Percentiles rank a stretch among this genome's conserved stretches.
These are phyloP conservation scores for Bombus waltoni DNA, from an alignment of 1,140 invertebrate genomes.

Conservation along the genomic window DNA sequence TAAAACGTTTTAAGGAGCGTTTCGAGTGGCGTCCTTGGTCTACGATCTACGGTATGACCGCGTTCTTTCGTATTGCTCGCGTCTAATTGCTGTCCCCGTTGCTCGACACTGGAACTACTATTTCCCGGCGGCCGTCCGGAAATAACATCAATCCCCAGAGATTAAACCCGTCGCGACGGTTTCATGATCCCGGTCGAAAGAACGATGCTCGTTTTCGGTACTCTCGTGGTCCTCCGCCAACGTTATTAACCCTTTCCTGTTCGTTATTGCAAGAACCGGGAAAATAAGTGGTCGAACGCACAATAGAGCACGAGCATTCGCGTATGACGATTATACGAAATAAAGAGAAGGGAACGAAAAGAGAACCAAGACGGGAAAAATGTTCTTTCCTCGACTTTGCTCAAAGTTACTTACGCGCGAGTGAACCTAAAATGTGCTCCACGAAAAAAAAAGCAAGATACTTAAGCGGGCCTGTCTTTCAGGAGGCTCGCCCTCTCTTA, in stretches of 20 bases:
- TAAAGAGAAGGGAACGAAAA: neutral
- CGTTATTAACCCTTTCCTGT: neutral
- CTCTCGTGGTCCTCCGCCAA: neutral
- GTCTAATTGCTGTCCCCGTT: neutral
- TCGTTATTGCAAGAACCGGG: neutral
- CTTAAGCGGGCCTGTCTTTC: neutral
- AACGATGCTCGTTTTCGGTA: neutral
- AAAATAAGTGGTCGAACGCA: neutral
- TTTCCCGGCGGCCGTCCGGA: neutral
- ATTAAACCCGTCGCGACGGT: neutral
- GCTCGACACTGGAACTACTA: neutral
- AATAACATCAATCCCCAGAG: neutral
- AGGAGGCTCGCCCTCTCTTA: neutral
- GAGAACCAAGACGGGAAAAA: neutral
- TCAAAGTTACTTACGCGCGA: conserved; percentile 21
- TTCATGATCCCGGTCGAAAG: neutral
- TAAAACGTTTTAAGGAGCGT: neutral
- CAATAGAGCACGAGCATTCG: neutral
- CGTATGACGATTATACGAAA: neutral
- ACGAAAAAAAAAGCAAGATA: neutral
- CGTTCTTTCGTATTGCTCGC: neutral
- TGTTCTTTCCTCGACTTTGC: neutral
- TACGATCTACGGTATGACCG: neutral
- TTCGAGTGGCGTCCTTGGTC: neutral
- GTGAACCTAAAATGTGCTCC: neutral